Base-by-base conservation (phyloP, 2,113 vertebrate genomes). In the Sphyrna mokarran region DNA sequence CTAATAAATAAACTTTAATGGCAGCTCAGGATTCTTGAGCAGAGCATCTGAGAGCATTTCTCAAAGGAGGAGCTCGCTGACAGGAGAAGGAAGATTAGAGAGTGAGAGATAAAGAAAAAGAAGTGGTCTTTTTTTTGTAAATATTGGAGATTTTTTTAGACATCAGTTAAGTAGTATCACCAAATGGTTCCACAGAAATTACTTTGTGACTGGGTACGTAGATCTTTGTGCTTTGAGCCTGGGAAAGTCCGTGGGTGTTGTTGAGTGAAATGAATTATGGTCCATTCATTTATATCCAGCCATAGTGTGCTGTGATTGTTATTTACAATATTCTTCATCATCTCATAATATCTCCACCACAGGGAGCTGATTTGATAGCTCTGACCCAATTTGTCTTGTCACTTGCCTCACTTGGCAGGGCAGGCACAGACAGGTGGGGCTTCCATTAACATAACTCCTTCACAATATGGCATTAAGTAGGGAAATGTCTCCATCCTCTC, bases 321-420 rank as follows among this genome's bases (percentile, higher is more conserved):
- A 63, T 90, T 90, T 90, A 54, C 58, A 33, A 33, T n/a, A 61
- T 90, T 90, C 54, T 4, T 33, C 89, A 63, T 16, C 61, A 5
- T 66, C n/a, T 80, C 78, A 80, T 20, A 37, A 37, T 33, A 80
- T 37, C 18, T 13, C 13, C 89, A 22, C 58, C 58, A 91, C 58
- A 91, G 29, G 58, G 89, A 61, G 33, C 89, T 63, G 89, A 63
- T 20, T 33, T 91, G 61, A 91, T 91, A 0, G 16, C 33, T 91
- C 61, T 91, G 58, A 66, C 61, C 89, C 61, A 61, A 20, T 91
- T 91, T 91, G 89, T 91, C 58, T 37, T 91, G 89, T 89, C 86
- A 89, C 86, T 54, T 61, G 48, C 86, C 54, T 91, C 89, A 91
- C 16, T 91, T 91, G 61, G 89, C 58, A 91, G 14, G 58, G 58